Percentiles rank a stretch among this genome's conserved stretches.
These are phyloP conservation scores for Salarias fasciatus DNA, from an alignment of 2,797 vertebrate genomes.

Conservation along the genomic window DNA sequence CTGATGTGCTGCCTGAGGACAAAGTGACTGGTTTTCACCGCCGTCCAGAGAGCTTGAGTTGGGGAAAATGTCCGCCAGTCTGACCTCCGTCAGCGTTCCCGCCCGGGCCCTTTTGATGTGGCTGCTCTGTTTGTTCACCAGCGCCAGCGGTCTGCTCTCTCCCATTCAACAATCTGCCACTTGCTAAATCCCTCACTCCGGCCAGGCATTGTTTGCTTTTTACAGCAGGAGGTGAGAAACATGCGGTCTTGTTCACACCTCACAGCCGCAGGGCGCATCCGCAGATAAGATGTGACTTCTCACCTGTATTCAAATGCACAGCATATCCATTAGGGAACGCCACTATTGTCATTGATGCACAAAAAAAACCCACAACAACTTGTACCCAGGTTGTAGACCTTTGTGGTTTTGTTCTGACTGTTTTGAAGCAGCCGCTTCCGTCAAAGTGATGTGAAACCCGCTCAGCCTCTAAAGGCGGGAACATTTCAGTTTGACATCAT, in stretches of 20 bases:
- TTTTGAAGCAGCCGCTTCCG: no score
- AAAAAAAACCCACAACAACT: no score
- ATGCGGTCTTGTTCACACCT: constrained; percentile 48
- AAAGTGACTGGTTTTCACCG: not conserved
- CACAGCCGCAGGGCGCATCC: constrained; percentile 1
- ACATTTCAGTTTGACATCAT: no score
- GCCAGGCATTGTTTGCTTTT: constrained; percentile 66
- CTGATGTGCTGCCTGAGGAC: no score
- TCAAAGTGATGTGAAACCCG: no score
- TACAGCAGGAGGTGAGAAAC: constrained; percentile 67
- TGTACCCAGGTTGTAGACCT: no score
- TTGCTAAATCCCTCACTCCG: constrained; percentile 77
- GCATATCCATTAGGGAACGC: not conserved
- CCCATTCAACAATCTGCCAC: constrained; percentile 80
- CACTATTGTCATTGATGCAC: not conserved
- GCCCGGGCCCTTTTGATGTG: constrained; percentile 87
- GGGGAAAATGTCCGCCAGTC: constrained; percentile 39
- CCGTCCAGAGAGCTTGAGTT: constrained; percentile 18
- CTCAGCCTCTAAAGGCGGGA: no score
- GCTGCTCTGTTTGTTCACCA: constrained; percentile 89
- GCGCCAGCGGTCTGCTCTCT: constrained; percentile 85
- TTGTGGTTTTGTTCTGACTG: no score
- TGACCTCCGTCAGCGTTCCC: constrained; percentile 69
- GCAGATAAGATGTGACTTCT: constrained; percentile 52
- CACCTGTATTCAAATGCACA: constrained; percentile 40